Percentiles rank a stretch among this genome's conserved stretches.
Evolutionary conservation across 1,140 invertebrate genomes (phyloP).

Genomic region (Penaeus vannamei): DNA sequence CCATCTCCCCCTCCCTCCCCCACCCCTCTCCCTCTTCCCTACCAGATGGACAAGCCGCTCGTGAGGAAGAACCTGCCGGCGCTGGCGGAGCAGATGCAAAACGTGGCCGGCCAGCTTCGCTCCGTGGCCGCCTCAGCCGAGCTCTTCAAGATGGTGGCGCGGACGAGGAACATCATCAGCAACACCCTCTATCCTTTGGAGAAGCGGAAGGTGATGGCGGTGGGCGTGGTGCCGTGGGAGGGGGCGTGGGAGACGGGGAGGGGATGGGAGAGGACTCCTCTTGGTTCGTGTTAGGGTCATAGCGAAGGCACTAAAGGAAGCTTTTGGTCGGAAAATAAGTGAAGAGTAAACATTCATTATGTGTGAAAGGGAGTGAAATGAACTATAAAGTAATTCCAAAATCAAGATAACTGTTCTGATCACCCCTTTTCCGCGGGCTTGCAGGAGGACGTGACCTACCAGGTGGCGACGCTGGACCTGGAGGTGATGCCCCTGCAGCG

Average conservation of each 20-base stretch:
- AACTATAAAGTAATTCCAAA: too few relatives aligned
- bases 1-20: not conserved
- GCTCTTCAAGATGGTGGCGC: slow-evolving; percentile 78
- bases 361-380: too few relatives aligned
- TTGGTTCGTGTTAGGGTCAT: too few relatives aligned
- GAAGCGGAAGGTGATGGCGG: slow-evolving; percentile 69
- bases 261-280: not conserved
- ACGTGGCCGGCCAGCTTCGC: slow-evolving; percentile 80
- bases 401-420: not conserved
- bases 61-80: slow-evolving; percentile 81
- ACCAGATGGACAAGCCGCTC: slow-evolving; percentile 77
- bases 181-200: slow-evolving; percentile 80
- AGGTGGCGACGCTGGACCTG: slow-evolving; percentile 82
- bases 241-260: too few relatives aligned
- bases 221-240: not conserved
- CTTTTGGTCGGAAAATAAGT: too few relatives aligned
- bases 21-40: not conserved
- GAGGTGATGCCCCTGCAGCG: slow-evolving; percentile 79
- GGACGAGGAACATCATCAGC: slow-evolving; percentile 78
- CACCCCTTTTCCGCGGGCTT: slow-evolving; percentile 71
- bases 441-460: slow-evolving; percentile 81
- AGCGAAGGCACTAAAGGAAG: too few relatives aligned
- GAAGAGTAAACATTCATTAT: too few relatives aligned
- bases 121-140: slow-evolving; percentile 79
- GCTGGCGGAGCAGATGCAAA: slow-evolving; percentile 82